Conservation (phyloP, 2,888 invertebrate species). For the Sphaeridia pumilis region DNA sequence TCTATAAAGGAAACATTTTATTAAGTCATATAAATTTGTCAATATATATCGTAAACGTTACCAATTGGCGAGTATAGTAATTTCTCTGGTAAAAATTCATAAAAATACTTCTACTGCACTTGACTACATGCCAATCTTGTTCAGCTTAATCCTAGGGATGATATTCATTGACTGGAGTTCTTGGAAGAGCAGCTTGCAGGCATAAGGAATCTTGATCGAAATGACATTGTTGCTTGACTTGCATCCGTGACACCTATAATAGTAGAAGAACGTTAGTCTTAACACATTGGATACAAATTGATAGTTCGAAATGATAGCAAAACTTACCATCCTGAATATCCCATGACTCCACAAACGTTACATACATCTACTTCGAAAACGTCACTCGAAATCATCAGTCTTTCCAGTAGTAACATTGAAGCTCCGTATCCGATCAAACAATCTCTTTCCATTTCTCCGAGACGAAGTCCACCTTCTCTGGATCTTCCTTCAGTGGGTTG, state of each 20-base stretch:
- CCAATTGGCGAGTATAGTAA: too few species aligned
- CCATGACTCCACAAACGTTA: slow-evolving; percentile 86
- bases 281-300: too few species aligned
- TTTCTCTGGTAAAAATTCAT: too few species aligned
- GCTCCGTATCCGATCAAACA: slow-evolving; percentile 97
- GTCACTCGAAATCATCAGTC: slow-evolving; percentile 96
- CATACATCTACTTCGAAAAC: slow-evolving; percentile 96
- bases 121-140: slow-evolving; percentile 32
- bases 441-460: slow-evolving; percentile 99
- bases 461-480: slow-evolving; percentile 84
- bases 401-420: slow-evolving; percentile 90
- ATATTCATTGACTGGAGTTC: slow-evolving; percentile 98
- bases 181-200: slow-evolving; percentile 94
- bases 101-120: too few species aligned
- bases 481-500: slow-evolving; percentile 97
- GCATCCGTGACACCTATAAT: slow-evolving; percentile 74
- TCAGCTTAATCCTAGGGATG: slow-evolving; percentile 63
- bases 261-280: neutral
- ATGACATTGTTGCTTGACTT: slow-evolving; percentile 83
- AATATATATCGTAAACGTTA: too few species aligned
- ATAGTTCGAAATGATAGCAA: too few species aligned
- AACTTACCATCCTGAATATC: slow-evolving; percentile 72
- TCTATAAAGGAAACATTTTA: too few species aligned
- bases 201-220: slow-evolving; percentile 95
- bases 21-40: too few species aligned